Evolutionary conservation across 2,888 invertebrate genomes (phyloP), one percentile per base, ranked within the genome.

Genomic region (Brachycybe producta): DNA sequence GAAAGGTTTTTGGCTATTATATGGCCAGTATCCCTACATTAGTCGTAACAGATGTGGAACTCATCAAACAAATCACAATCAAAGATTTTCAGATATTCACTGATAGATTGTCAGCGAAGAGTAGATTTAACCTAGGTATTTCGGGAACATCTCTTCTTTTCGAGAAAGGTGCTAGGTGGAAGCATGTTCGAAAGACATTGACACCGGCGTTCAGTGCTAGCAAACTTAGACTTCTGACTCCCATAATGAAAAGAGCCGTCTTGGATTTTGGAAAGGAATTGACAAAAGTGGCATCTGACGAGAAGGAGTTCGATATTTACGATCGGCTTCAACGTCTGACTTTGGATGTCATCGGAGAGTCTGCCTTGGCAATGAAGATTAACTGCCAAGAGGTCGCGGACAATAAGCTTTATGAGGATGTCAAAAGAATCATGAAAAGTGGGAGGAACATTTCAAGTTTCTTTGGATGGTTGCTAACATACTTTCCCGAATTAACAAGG

Each of bases 51-150:
- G 58, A 61, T 28, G 35, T 55, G 40, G 60, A 63, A 23, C 35
- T 60, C 17, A 49, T 62, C 11, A 63, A 62, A 43, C 59, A 61
- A 23, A 54, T 65, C 15, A 56, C 65, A 32, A 59, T 65, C 3
- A 62, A 58, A 45, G 60, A 62, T 27, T 61, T 61, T 13, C 54
- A 60, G 15, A 56, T 57, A 24, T 66, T 63, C 48, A 55, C 56
- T 19, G 61, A 62, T 44, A 54, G 65, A 24, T 23, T 23, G n/a
- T 46, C 52, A 4, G 49, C 53, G 44, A n/a, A n/a, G n/a, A n/a
- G n/a, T n/a, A n/a, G n/a, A n/a, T n/a, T n/a, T n/a, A n/a, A n/a
- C n/a, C n/a, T n/a, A n/a, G n/a, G n/a, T n/a, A 51, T 47, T n/a
- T n/a, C n/a, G n/a, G 50, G 49, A 35, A 40, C 52, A n/a, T 52